Evolutionary conservation across 2,797 vertebrate genomes (phyloP).

Genomic region (Pipistrellus kuhlii): DNA sequence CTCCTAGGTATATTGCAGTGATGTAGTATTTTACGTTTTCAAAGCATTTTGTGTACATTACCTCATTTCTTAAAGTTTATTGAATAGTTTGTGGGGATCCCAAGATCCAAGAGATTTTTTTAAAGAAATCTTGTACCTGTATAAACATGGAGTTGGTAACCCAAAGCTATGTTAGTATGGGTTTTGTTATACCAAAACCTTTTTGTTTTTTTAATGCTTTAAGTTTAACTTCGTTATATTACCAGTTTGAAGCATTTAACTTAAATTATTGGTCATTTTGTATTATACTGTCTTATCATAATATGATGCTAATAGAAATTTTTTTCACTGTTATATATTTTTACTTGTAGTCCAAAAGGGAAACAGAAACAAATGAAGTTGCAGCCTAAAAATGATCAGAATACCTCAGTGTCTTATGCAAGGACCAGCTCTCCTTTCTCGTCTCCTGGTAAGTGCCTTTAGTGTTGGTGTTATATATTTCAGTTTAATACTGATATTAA

Average conservation of each 20-base stretch:
- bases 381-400: constrained; percentile 90
- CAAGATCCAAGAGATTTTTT: background rate
- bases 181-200: constrained; percentile 18
- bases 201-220: constrained; percentile 13
- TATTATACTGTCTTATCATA: constrained; percentile 24
- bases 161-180: constrained; percentile 40
- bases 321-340: constrained; percentile 56
- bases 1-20: constrained; percentile 89
- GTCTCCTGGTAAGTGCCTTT: constrained; percentile 90
- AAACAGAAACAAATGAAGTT: constrained; percentile 94
- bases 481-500: constrained; percentile 35
- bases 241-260: constrained; percentile 44
- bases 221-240: constrained; percentile 23
- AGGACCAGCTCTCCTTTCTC: constrained; percentile 91
- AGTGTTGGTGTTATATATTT: constrained; percentile 35
- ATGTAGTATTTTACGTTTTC: background rate
- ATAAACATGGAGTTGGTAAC: constrained; percentile 22
- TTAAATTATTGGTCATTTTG: constrained; percentile 41
- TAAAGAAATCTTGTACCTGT: background rate
- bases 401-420: constrained; percentile 90
- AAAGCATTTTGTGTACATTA: constrained; percentile 7
- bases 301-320: constrained; percentile 43
- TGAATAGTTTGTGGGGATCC: background rate
- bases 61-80: constrained; percentile 38
- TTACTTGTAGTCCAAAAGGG: constrained; percentile 91